Evolutionary conservation across 1,140 invertebrate genomes (phyloP).

Genomic region (Agrilus planipennis): DNA sequence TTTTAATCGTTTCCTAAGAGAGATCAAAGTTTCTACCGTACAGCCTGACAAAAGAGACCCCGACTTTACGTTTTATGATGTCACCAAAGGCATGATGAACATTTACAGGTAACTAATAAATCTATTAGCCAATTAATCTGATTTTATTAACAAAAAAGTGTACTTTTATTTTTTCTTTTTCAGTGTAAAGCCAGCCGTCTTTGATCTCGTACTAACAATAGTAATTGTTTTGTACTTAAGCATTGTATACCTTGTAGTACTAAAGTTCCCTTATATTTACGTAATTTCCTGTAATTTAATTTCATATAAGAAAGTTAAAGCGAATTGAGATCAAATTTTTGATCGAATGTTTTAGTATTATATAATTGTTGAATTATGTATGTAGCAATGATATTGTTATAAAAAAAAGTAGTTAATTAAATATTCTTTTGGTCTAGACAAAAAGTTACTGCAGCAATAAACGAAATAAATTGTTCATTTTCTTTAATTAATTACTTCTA

Average conservation of each 20-base stretch:
- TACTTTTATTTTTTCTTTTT: slow-evolving; percentile 29
- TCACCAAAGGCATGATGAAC: slow-evolving; percentile 64
- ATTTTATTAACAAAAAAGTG: slow-evolving; percentile 6
- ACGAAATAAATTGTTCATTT: no score
- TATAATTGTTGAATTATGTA: no score
- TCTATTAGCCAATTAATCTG: slow-evolving; percentile 3
- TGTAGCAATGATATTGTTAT: no score
- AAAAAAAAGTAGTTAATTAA: no score
- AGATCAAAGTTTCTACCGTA: slow-evolving; percentile 56
- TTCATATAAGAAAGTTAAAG: slow-evolving; percentile 19
- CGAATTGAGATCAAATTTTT: no score
- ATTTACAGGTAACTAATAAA: slow-evolving; percentile 63
- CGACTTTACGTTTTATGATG: slow-evolving; percentile 85
- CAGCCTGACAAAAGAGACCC: slow-evolving; percentile 76
- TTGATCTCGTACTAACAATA: slow-evolving; percentile 87
- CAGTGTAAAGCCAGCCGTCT: slow-evolving; percentile 93
- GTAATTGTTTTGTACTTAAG: slow-evolving; percentile 73
- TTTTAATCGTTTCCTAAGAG: slow-evolving; percentile 65
- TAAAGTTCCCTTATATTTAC: slow-evolving; percentile 54
- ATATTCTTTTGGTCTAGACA: no score
- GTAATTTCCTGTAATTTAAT: slow-evolving; percentile 18
- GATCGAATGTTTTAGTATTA: no score
- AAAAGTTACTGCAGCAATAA: no score
- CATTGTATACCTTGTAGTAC: slow-evolving; percentile 69
- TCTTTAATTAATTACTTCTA: no score